Conservation (phyloP, 2,888 invertebrate genomes). For the Papilio gigon region DNA sequence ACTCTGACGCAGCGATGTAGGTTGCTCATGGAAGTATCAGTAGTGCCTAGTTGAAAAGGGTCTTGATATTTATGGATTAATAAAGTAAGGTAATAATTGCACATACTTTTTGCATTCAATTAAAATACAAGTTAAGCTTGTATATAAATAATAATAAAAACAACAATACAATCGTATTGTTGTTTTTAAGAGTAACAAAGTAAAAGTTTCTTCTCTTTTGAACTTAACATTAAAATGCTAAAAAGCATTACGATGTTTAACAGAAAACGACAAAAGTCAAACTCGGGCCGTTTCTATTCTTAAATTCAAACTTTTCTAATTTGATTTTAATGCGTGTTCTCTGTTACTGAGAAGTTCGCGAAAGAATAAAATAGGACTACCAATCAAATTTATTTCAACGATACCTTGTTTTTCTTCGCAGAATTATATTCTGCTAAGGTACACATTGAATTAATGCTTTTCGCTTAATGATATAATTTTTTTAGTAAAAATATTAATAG, state of each 20-base stretch:
- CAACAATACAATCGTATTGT: conserved; percentile 7
- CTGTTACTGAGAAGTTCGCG: conserved; percentile 23
- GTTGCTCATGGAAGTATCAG: too few species aligned
- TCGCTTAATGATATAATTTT: too few species aligned
- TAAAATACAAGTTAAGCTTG: neutral
- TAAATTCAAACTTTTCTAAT: conserved; percentile 39
- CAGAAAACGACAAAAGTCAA: conserved; percentile 30
- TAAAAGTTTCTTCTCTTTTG: conserved; percentile 11
- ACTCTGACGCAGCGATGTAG: too few species aligned
- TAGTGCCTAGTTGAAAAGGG: neutral
- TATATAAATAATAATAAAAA: neutral
- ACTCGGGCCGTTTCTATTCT: conserved; percentile 34
- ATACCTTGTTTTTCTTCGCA: conserved; percentile 18
- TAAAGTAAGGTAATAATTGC: neutral
- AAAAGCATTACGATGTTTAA: conserved; percentile 37
- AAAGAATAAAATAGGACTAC: conserved; percentile 25
- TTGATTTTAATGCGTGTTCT: conserved; percentile 40
- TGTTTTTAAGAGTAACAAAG: neutral
- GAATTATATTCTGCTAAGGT: conserved; percentile 2
- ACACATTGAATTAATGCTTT: neutral
- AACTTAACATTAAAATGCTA: neutral
- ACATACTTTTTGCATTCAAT: neutral
- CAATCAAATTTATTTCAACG: conserved; percentile 25
- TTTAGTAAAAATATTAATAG: too few species aligned
- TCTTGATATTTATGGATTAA: neutral